Conservation (phyloP, 1,140 invertebrate genomes). For the Halesus radiatus region DNA sequence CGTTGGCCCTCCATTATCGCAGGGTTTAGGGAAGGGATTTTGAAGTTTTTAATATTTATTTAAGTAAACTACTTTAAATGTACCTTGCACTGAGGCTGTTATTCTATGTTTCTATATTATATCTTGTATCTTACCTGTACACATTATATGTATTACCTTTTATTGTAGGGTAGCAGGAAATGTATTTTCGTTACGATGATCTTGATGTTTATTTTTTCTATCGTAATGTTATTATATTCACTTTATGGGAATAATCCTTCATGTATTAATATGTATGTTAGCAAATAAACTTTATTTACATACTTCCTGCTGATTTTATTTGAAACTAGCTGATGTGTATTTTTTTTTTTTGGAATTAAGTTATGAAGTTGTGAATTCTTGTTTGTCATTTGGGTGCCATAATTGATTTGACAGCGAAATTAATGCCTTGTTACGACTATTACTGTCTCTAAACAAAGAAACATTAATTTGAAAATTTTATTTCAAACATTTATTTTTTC, state of each 20-base stretch:
- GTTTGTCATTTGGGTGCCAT: too few relatives aligned
- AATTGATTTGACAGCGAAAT: too few relatives aligned
- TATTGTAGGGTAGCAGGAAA: not conserved
- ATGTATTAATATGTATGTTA: not conserved
- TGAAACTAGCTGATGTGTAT: too few relatives aligned
- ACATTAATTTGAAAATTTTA: too few relatives aligned
- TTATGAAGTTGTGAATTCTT: too few relatives aligned
- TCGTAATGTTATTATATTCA: not conserved
- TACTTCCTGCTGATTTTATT: not conserved
- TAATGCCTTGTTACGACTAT: too few relatives aligned
- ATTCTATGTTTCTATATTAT: not conserved
- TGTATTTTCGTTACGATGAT: slow-evolving; percentile 10
- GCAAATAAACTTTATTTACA: slow-evolving; percentile 22
- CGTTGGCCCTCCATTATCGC: not conserved
- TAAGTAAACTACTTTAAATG: slow-evolving; percentile 1
- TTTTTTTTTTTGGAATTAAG: too few relatives aligned
- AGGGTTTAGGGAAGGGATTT: not conserved
- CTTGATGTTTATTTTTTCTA: not conserved
- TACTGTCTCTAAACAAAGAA: too few relatives aligned
- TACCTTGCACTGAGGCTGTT: slow-evolving; percentile 13
- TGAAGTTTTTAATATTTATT: not conserved
- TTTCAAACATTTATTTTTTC: too few relatives aligned
- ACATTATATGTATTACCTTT: not conserved
- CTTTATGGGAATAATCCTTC: not conserved
- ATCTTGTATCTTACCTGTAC: not conserved